Evolutionary conservation across 2,797 vertebrate genomes (phyloP), one percentile per base, ranked within the genome.

Genomic region (Myotis findleyi): DNA sequence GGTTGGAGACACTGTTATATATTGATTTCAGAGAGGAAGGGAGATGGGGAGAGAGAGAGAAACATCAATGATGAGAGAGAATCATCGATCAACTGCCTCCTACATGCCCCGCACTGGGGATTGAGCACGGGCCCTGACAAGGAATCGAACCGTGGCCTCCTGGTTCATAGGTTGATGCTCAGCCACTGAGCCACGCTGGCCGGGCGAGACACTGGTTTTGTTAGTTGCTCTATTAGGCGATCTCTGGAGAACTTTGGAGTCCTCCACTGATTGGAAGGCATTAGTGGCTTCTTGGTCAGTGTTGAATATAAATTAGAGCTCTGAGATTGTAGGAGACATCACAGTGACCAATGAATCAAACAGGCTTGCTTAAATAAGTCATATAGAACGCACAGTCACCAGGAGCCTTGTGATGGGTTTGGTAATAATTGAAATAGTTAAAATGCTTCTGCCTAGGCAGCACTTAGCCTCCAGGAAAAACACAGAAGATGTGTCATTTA

Each of bases 381-480:
- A 20, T 30, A 93, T 80, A 47, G 92, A 76, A 55, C 47, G 59
- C 47, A 41, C 62, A 49, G 83, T 93, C 30, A 79, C n/a, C 30
- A 59, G 77, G 33, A 96, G 47, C 49, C 95, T 84, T 90, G 23
- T 71, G 87, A 94, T 62, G 11, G 89, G n/a, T 94, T 97, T 93
- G 71, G 53, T 94, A 82, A 53, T 80, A 68, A 84, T 95, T 92
- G 44, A 81, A 91, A 76, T 92, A 82, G 47, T 89, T 94, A 94
- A 91, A 75, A 27, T 92, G 73, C 79, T 97, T 96, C 82, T 95
- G 72, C 33, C 36, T 33, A 49, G 25, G 95, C 83, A 88, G 36
- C 69, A 85, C 27, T 82, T 83, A 57, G 71, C 92, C 85, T 95
- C 93, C n/a, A 95, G 41, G 49, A 91, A 96, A 69, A 93, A 97